These are phyloP conservation scores for Drosophila paranaensis DNA, from an alignment of 2,888 invertebrate species.

Conservation along the genomic window DNA sequence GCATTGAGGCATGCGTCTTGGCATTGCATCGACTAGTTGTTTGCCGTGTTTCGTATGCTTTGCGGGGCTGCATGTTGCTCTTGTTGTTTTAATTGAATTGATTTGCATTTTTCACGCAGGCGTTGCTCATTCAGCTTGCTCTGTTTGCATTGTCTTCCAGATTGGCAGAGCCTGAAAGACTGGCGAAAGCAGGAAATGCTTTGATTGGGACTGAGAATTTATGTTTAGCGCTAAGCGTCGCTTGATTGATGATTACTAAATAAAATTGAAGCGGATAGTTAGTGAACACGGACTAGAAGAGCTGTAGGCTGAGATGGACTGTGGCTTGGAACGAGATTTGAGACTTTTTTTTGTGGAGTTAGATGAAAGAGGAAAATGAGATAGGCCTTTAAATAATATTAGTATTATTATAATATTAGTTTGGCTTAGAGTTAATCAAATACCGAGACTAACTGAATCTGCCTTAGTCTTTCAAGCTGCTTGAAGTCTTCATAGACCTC, in stretches of 20 bases:
- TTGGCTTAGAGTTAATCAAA: no score
- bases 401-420: no score
- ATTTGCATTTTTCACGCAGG: constrained; percentile 85
- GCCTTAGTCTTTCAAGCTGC: no score
- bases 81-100: constrained; percentile 84
- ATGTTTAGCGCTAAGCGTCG: constrained; percentile 24
- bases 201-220: constrained; percentile 56
- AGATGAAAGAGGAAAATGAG: no score
- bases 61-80: constrained; percentile 59
- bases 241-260: constrained; percentile 30
- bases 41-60: constrained; percentile 38
- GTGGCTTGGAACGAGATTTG: not conserved
- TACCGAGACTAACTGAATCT: no score
- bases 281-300: not conserved
- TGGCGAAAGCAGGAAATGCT: constrained; percentile 73
- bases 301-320: not conserved
- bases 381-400: no score
- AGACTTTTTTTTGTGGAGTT: no score
- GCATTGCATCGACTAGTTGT: constrained; percentile 24
- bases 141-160: constrained; percentile 69
- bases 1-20: constrained; percentile 60
- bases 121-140: constrained; percentile 68
- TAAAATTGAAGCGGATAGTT: constrained; percentile 11
- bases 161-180: not conserved
- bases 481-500: no score